Evolutionary conservation across 1,140 invertebrate genomes (phyloP).

Genomic region (Brachionus paranguensis): DNA sequence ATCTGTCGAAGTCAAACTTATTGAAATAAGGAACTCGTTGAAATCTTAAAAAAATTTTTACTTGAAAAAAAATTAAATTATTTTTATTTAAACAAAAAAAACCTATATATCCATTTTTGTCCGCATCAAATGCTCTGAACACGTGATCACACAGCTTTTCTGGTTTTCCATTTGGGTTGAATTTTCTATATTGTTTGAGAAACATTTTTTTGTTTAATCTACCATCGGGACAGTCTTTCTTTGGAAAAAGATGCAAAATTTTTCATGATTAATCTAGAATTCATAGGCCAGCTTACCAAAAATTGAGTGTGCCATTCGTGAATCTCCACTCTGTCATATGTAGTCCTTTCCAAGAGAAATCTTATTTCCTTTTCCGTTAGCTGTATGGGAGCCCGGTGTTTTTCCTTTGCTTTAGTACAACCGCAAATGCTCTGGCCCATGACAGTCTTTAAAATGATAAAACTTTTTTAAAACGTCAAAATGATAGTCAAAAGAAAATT

Average conservation of each 20-base stretch:
- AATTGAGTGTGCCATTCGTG: not conserved
- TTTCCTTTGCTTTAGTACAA: not conserved
- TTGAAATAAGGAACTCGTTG: constrained; percentile 26
- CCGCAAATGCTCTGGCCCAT: not conserved
- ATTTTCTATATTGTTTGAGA: not conserved
- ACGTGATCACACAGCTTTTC: constrained; percentile 29
- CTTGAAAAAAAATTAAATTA: not conserved
- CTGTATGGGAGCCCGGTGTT: not conserved
- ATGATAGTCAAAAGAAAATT: not conserved
- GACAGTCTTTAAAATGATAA: not conserved
- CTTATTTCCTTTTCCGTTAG: not conserved
- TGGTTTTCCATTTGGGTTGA: not conserved
- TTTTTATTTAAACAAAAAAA: not conserved
- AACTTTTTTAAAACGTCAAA: not conserved
- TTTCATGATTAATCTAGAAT: not conserved
- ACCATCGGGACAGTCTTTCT: constrained; percentile 39
- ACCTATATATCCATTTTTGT: constrained; percentile 35
- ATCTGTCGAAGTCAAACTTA: not conserved
- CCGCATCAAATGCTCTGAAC: constrained; percentile 30
- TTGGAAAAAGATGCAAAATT: not conserved
- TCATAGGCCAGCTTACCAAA: not conserved
- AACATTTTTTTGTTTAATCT: constrained; percentile 35
- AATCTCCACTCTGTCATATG: not conserved
- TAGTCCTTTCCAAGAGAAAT: not conserved
- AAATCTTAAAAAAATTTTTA: constrained; percentile 18